These are phyloP conservation scores for Syndactyla subalaris DNA, from an alignment of 2,797 vertebrate genomes.

Conservation along the genomic window DNA sequence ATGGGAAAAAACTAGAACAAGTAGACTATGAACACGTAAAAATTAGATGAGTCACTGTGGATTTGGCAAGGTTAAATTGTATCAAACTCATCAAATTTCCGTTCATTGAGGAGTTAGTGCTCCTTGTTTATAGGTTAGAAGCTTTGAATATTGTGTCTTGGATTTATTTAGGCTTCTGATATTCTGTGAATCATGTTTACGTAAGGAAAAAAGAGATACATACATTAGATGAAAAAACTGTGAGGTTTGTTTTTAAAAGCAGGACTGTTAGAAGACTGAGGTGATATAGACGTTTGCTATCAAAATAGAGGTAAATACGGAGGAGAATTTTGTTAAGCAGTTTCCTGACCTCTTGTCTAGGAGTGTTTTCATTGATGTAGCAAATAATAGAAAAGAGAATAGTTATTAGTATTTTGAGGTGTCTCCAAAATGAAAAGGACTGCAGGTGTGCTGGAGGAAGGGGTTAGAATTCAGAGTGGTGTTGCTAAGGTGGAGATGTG, in stretches of 20 bases:
- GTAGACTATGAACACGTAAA: neutral
- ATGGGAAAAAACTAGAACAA: neutral
- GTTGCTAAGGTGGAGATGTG: accelerated
- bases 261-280: neutral
- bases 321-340: neutral
- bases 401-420: neutral
- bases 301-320: neutral
- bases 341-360: neutral
- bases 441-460: neutral
- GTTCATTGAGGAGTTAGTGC: neutral
- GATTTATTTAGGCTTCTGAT: neutral
- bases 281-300: neutral
- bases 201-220: neutral
- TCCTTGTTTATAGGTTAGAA: neutral
- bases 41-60: neutral
- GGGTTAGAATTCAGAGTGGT: neutral
- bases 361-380: neutral
- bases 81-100: neutral
- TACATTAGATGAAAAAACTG: neutral
- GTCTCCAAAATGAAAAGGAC: neutral
- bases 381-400: neutral
- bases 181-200: neutral
- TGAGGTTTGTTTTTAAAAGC: neutral
- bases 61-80: neutral
- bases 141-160: neutral